Evolutionary conservation across 2,888 invertebrate species (phyloP).

Genomic region (Mellilla xanthometata): DNA sequence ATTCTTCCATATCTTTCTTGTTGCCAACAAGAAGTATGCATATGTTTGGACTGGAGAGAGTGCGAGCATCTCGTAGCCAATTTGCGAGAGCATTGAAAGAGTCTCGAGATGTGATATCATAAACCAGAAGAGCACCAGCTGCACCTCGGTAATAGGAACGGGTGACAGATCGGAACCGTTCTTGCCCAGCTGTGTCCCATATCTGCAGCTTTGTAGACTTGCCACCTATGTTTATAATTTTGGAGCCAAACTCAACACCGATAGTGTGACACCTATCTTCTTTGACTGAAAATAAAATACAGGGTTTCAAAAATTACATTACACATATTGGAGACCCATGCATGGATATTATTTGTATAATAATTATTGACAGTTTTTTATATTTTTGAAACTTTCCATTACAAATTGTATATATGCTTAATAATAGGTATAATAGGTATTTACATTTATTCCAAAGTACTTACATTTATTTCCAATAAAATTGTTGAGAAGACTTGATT

Average conservation of each 20-base stretch:
- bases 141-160: slow-evolving; percentile 93
- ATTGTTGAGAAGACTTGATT: slow-evolving; percentile 92
- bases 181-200: slow-evolving; percentile 98
- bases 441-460: slow-evolving; percentile 60
- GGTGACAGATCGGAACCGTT: slow-evolving; percentile 97
- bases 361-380: too few species aligned
- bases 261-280: slow-evolving; percentile 93
- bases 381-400: too few species aligned
- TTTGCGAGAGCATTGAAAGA: slow-evolving; percentile 96
- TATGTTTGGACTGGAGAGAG: slow-evolving; percentile 91
- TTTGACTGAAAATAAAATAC: slow-evolving; percentile 89
- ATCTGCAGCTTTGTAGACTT: slow-evolving; percentile 92
- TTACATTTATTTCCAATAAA: slow-evolving; percentile 94
- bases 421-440: too few species aligned
- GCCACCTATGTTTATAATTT: slow-evolving; percentile 91
- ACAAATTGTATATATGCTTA: too few species aligned
- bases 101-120: slow-evolving; percentile 94
- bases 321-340: too few species aligned
- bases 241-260: slow-evolving; percentile 94
- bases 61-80: slow-evolving; percentile 92
- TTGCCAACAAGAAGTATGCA: slow-evolving; percentile 91
- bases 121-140: slow-evolving; percentile 95
- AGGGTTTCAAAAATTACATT: too few species aligned
- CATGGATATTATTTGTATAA: too few species aligned
- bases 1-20: slow-evolving; percentile 91